Evolutionary conservation across 2,888 invertebrate genomes (phyloP).

Genomic region (Apodemia duryi): DNA sequence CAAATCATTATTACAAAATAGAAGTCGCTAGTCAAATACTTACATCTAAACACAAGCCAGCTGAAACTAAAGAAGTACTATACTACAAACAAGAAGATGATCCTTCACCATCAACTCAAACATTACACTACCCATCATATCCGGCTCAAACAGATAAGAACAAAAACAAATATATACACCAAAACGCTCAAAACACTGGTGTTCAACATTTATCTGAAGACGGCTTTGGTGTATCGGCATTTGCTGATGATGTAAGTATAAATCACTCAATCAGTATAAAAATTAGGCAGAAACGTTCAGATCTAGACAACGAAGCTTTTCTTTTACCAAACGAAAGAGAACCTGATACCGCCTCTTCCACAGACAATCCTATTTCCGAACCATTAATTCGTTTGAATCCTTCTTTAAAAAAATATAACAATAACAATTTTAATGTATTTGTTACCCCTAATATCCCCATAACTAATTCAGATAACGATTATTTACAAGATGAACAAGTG

Average conservation of each 20-base stretch:
- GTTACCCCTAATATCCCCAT: constrained; percentile 43
- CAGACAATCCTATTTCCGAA: constrained; percentile 39
- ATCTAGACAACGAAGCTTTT: constrained; percentile 51
- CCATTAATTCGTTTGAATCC: constrained; percentile 13
- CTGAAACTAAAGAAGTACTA: constrained; percentile 33
- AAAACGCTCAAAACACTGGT: constrained; percentile 48
- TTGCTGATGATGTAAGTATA: constrained; percentile 67
- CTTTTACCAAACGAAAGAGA: constrained; percentile 39
- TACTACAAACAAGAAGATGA: constrained; percentile 35
- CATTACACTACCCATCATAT: constrained; percentile 40
- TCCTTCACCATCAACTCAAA: constrained; percentile 36
- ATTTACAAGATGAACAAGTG: constrained; percentile 36
- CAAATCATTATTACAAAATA: constrained; percentile 52
- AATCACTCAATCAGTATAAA: constrained; percentile 24
- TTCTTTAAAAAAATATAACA: constrained; percentile 39
- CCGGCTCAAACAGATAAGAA: constrained; percentile 36
- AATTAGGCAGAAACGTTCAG: constrained; percentile 39
- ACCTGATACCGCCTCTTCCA: constrained; percentile 27
- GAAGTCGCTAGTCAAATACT: constrained; percentile 52
- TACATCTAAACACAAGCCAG: constrained; percentile 37
- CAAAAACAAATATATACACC: constrained; percentile 47
- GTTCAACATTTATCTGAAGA: constrained; percentile 61
- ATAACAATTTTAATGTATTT: constrained; percentile 40
- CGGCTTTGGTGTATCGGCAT: constrained; percentile 61
- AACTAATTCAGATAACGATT: constrained; percentile 42